phyloP scores from a whole-genome alignment of 2,797 vertebrate genomes.

The Choloepus didactylus region DNA sequence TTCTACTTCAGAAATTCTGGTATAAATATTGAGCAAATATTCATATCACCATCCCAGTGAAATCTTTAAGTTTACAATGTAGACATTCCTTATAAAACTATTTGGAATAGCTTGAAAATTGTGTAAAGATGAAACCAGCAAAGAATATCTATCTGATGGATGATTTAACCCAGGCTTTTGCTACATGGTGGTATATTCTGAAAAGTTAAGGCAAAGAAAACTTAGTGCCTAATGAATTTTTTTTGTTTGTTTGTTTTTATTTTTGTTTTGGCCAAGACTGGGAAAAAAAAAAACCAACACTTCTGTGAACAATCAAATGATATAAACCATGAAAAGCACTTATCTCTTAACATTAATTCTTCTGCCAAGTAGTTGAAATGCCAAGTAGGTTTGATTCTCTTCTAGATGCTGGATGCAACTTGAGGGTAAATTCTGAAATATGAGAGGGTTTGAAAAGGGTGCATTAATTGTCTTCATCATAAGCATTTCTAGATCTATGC shows the following conservation, averaged over 20 bases:
- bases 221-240: background rate
- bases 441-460: background rate
- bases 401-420: background rate
- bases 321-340: background rate
- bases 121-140: background rate
- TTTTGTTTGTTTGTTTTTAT: too few species aligned
- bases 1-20: background rate
- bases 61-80: background rate
- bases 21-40: background rate
- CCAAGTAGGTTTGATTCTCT: background rate
- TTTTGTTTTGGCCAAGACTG: background rate
- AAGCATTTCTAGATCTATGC: background rate
- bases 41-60: background rate
- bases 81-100: background rate
- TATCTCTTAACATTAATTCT: background rate
- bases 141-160: background rate
- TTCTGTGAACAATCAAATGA: background rate
- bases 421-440: background rate
- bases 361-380: background rate
- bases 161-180: background rate
- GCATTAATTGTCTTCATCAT: background rate
- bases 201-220: background rate
- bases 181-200: background rate
- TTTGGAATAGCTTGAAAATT: background rate
- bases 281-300: background rate